These are phyloP conservation scores for Hemiprocne comata DNA, from an alignment of 2,113 vertebrate genomes.

Conservation along the genomic window DNA sequence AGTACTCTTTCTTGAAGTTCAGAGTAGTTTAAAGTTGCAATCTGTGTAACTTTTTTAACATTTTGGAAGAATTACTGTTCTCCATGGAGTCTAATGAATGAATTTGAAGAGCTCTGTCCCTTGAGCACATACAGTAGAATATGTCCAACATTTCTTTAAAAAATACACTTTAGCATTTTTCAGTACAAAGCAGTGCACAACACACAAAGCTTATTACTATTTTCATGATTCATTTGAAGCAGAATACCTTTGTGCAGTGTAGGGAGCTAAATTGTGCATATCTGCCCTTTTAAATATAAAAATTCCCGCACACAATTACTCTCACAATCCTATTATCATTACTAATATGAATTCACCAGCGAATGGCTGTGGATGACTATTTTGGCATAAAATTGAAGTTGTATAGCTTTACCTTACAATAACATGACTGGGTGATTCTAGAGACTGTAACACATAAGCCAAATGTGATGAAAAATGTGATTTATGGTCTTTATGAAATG, in stretches of 20 bases:
- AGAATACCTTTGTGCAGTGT: neutral
- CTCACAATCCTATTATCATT: neutral
- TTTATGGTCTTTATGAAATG: neutral
- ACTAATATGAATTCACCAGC: neutral
- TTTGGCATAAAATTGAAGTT: neutral
- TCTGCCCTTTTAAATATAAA: neutral
- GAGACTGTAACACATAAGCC: neutral
- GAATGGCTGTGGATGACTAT: neutral
- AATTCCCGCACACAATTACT: neutral
- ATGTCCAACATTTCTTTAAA: neutral
- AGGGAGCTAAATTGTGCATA: neutral
- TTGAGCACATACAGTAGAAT: neutral
- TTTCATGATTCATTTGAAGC: neutral
- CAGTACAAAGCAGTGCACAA: neutral
- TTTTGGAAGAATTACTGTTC: neutral
- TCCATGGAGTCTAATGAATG: neutral
- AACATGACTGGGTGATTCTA: neutral
- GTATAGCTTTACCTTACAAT: neutral
- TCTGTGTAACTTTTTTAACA: neutral
- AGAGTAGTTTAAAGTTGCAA: neutral
- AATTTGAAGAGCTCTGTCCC: neutral
- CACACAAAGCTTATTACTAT: neutral
- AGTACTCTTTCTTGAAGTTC: neutral
- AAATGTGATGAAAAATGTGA: neutral
- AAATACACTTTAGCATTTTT: neutral